A percentile compares a stretch with the other conserved stretches of the same genome.
phyloP scores from a whole-genome alignment of 23 tunicate species.

The Halocynthia roretzi region DNA sequence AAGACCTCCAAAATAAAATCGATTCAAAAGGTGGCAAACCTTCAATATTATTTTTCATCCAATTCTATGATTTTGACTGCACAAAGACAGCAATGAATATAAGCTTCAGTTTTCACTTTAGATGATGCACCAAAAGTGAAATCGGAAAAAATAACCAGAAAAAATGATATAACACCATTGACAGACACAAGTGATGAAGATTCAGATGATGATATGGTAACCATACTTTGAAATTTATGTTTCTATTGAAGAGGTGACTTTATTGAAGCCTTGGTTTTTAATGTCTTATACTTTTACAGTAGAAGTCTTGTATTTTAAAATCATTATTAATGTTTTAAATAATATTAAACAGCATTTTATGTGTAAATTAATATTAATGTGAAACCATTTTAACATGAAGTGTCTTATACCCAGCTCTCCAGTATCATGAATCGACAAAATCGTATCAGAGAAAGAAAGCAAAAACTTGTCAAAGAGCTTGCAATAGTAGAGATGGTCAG shows the following conservation, averaged over 20 bases:
- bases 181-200: conserved; percentile 10
- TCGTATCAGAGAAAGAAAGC: conserved; percentile 7
- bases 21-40: no score
- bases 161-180: not conserved
- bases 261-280: not conserved
- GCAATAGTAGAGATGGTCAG: not conserved
- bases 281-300: not conserved
- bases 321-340: not conserved
- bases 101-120: no score
- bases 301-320: not conserved
- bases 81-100: no score
- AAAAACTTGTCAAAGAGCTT: not conserved
- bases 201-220: not conserved
- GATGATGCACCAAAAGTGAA: no score
- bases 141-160: no score
- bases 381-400: no score
- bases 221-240: not conserved
- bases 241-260: not conserved
- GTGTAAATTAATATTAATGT: no score
- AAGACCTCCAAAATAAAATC: no score
- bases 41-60: no score
- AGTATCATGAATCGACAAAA: not conserved
- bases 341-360: no score
- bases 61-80: no score
- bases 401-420: no score